Percentiles rank a stretch among this genome's conserved stretches.
Conservation (phyloP, 2,797 vertebrate genomes). For the Eupleurogrammus muticus region DNA sequence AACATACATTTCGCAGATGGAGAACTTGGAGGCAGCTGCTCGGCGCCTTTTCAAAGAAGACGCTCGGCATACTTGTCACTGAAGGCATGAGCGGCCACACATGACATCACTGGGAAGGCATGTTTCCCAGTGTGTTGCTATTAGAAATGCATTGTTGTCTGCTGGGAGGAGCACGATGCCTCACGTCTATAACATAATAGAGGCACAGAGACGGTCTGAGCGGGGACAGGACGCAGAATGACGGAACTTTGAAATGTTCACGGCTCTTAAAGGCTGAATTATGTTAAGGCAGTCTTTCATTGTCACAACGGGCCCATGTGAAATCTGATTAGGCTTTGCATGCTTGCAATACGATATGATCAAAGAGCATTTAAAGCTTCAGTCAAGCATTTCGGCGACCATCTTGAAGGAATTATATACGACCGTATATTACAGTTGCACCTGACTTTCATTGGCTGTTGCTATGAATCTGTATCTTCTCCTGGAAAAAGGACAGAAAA, state of each 20-base stretch:
- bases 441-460: conserved; percentile 12
- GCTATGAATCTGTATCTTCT: conserved; percentile 14
- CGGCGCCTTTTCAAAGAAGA: conserved; percentile 47
- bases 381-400: conserved; percentile 9
- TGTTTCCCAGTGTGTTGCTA: conserved; percentile 23
- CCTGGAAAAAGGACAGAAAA: neutral
- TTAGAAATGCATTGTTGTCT: conserved; percentile 49
- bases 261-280: conserved; percentile 18
- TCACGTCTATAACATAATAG: conserved; percentile 29
- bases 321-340: conserved; percentile 32
- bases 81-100: conserved; percentile 43
- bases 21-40: conserved; percentile 62
- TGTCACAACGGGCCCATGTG: conserved; percentile 28
- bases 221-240: neutral
- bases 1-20: conserved; percentile 69
- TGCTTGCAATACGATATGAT: conserved; percentile 33
- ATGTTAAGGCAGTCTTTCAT: conserved; percentile 8
- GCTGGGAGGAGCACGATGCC: conserved; percentile 22
- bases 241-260: conserved; percentile 21
- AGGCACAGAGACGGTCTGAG: conserved; percentile 16
- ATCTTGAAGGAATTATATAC: conserved; percentile 44
- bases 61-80: conserved; percentile 27
- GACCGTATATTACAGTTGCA: conserved; percentile 28
- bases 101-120: conserved; percentile 69
- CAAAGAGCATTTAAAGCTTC: conserved; percentile 23